Evolutionary conservation across 2,797 vertebrate genomes (phyloP).

Genomic region (Prionace glauca): DNA sequence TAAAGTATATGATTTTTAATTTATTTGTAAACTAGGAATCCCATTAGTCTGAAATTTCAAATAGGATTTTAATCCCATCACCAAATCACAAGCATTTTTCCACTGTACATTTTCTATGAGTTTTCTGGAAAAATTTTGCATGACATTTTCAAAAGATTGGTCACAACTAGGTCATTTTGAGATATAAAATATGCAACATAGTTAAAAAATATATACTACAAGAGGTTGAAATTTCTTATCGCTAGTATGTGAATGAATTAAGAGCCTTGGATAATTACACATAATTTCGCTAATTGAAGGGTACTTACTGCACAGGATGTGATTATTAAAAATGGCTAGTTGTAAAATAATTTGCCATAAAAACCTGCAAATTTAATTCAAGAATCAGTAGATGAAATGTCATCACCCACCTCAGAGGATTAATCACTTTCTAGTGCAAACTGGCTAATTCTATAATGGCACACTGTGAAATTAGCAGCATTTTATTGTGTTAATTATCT

Average conservation of each 20-base stretch:
- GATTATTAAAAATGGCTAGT: slow-evolving; percentile 42
- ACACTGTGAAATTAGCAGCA: slow-evolving; percentile 71
- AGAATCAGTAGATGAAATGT: slow-evolving; percentile 61
- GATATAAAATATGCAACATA: background rate
- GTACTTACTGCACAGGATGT: slow-evolving; percentile 39
- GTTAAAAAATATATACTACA: slow-evolving; percentile 21
- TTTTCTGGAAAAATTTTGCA: slow-evolving; percentile 3
- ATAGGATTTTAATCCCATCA: background rate
- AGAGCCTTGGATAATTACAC: slow-evolving; percentile 42
- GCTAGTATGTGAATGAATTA: slow-evolving; percentile 41
- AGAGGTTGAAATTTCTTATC: slow-evolving; percentile 37
- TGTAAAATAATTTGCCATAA: slow-evolving; percentile 39
- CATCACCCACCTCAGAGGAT: slow-evolving; percentile 63
- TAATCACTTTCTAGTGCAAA: slow-evolving; percentile 70
- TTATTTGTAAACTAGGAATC: background rate
- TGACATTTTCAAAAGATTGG: background rate
- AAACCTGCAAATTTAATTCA: slow-evolving; percentile 57
- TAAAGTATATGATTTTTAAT: slow-evolving; percentile 7
- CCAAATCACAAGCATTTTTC: background rate
- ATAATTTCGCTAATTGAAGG: slow-evolving; percentile 40
- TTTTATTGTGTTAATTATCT: slow-evolving; percentile 78
- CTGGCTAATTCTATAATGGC: slow-evolving; percentile 67
- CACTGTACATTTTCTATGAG: background rate
- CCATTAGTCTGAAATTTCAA: background rate
- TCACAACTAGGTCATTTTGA: background rate